phyloP scores from a whole-genome alignment of 2,113 vertebrate genomes.

The Myocastor coypus region DNA sequence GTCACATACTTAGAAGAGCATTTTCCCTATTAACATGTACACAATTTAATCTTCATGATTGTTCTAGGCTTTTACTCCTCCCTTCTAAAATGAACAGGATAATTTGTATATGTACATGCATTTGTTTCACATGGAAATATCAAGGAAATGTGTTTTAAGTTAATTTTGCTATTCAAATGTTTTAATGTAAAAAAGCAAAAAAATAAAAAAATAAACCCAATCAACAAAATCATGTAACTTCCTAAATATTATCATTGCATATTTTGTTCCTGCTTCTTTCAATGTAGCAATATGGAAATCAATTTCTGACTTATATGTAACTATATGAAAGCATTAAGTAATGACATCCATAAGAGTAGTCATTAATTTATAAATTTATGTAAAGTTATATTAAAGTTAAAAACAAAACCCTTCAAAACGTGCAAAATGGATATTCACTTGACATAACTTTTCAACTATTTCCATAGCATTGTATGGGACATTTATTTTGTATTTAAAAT shows the following conservation, averaged over 20 bases:
- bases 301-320: background rate
- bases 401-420: too few species aligned
- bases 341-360: background rate
- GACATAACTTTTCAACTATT: background rate
- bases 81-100: background rate
- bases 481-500: background rate
- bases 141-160: background rate
- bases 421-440: background rate
- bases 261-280: background rate
- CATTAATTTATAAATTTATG: background rate
- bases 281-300: background rate
- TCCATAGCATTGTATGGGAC: background rate
- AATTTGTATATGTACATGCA: too few species aligned
- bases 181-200: background rate
- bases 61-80: background rate
- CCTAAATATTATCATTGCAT: background rate
- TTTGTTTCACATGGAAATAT: background rate
- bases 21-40: constrained; percentile 63
- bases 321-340: background rate
- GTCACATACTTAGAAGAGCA: background rate
- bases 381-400: background rate
- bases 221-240: background rate
- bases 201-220: constrained; percentile 6
- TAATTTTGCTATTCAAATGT: background rate
- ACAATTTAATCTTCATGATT: constrained; percentile 39